Percentiles rank a stretch among this genome's conserved stretches.
Evolutionary conservation across 2,888 invertebrate species (phyloP).

Genomic region (Hemithea aestivaria): DNA sequence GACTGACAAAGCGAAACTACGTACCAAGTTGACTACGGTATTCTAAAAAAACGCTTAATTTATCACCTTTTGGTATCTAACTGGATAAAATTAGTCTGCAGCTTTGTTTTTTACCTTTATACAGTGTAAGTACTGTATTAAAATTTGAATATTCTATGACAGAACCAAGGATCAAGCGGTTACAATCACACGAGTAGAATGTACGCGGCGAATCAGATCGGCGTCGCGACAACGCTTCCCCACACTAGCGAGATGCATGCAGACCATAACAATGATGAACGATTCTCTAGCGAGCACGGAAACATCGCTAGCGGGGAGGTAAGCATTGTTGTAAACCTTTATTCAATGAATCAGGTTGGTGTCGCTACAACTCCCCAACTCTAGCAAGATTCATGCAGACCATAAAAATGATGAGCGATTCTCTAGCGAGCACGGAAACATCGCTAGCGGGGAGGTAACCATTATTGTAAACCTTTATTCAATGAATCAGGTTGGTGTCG

Average conservation of each 20-base stretch:
- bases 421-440: constrained; percentile 45
- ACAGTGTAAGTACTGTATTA: constrained; percentile 9
- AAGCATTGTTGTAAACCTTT: constrained; percentile 12
- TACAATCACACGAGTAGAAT: constrained; percentile 58
- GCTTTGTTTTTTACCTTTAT: no score
- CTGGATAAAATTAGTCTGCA: no score
- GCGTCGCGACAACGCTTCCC: constrained; percentile 70
- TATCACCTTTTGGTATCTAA: no score
- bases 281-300: constrained; percentile 47
- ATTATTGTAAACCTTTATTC: no score
- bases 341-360: constrained; percentile 71
- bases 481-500: constrained; percentile 73
- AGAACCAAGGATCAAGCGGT: constrained; percentile 55
- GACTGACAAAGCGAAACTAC: no score
- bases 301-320: constrained; percentile 52
- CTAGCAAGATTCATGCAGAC: constrained; percentile 41
- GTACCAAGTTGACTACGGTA: no score
- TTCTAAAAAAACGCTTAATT: no score
- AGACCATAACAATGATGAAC: constrained; percentile 58
- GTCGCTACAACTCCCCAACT: constrained; percentile 73
- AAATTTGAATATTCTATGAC: constrained; percentile 1
- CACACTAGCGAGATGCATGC: constrained; percentile 49
- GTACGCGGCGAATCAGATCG: constrained; percentile 71
- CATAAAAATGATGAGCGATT: constrained; percentile 61
- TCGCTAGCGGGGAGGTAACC: constrained; percentile 49